Evolutionary conservation across 2,888 invertebrate species (phyloP), one percentile per base, ranked within the genome.

Genomic region (Agrilus cyanescens): DNA sequence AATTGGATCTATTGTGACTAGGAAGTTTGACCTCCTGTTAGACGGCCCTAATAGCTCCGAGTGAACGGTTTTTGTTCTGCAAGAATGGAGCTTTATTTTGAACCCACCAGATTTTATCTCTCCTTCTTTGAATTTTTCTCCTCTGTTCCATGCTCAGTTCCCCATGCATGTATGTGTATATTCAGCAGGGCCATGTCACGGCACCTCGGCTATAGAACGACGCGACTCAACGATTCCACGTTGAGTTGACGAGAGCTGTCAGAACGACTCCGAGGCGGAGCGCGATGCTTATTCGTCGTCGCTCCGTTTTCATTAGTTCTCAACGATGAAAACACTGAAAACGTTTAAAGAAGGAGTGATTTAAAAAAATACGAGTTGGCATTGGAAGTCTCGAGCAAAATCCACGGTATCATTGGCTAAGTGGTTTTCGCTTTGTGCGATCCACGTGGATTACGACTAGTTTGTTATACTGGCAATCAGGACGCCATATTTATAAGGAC

Each of bases 401-500:
- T 12, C 37, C 29, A 34, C 20, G 18, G 20, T 15, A 25, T 29
- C 36, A 46, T 60, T 62, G 58, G 61, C 18, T 12, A 31, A 15
- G 38, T 10, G 39, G 39, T 20, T 44, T 45, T 53, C 51, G 51
- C 46, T 45, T 43, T 41, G 31, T 46, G 29, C 33, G 54, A 60
- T 65, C 65, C 53, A 66, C 66, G 66, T 66, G 56, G 66, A 65
- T 59, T 46, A 51, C 58, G 58, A 62, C 59, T 62, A 61, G 63
- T 63, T 62, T 62, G 62, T 63, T 65, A 68, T 66, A 67, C 65
- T 65, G 68, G 68, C 67, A 68, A 68, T 68, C 68, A 68, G 66
- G 66, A 65, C 68, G 68, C 68, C 68, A 68, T 68, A 67, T 68
- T 68, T 68, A 67, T 68, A 67, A 65, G 68, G 67, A 64, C 61